Conservation (phyloP, 2,113 vertebrate genomes). For the Cyphomyrus plagiostoma region DNA sequence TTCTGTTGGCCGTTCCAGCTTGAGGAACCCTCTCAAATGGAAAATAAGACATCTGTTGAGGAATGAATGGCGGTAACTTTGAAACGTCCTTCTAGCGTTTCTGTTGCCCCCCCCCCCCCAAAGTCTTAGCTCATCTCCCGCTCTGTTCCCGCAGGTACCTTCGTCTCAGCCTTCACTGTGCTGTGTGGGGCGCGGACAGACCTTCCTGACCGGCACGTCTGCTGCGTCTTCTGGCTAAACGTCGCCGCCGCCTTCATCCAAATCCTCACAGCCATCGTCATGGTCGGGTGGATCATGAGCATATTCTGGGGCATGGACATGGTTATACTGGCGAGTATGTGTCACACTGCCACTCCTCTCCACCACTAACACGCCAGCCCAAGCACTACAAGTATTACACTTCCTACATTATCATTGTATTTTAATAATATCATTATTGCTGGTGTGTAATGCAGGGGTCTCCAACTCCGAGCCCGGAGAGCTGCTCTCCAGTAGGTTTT, state of each 20-base stretch:
- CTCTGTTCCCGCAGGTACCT: conserved; percentile 66
- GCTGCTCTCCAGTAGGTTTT: too few relatives aligned
- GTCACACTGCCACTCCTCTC: not conserved
- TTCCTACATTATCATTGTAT: not conserved
- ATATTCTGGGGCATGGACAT: conserved; percentile 99
- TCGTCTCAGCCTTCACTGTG: conserved; percentile 89
- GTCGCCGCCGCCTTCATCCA: conserved; percentile 91
- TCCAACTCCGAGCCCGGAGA: too few relatives aligned
- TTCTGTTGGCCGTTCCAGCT: not conserved
- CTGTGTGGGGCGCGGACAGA: conserved; percentile 89
- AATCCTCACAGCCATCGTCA: conserved; percentile 88
- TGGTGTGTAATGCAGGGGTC: not conserved
- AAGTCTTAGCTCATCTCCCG: not conserved
- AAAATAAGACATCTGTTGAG: not conserved
- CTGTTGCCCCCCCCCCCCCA: not conserved
- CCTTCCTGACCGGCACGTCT: conserved; percentile 81
- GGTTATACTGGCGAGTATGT: conserved; percentile 97
- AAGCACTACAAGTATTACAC: not conserved
- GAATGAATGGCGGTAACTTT: not conserved
- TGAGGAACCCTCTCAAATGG: not conserved
- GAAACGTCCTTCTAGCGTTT: not conserved
- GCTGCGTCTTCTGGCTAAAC: conserved; percentile 97
- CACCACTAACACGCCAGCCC: not conserved
- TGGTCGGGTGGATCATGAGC: conserved; percentile 99
- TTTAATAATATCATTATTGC: not conserved